Base-by-base conservation (phyloP, 2,797 vertebrate species). In the Girardinus metallicus region DNA sequence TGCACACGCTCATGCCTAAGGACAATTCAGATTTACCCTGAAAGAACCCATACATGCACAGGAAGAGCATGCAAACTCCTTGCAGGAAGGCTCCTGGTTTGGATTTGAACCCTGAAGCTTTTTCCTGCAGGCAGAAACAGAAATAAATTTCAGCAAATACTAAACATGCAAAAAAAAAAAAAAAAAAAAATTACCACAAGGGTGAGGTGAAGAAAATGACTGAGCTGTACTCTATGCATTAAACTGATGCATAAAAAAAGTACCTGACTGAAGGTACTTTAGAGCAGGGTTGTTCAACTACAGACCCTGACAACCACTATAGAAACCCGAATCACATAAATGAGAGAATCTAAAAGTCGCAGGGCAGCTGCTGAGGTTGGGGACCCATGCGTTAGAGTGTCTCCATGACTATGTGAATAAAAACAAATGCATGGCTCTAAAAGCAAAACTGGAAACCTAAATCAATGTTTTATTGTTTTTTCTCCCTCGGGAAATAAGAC, bases 121-220 rank as follows among this genome's bases (percentile, higher is more conserved):
- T 39, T 57, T 57, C 53, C 53, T 57, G 53, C 26, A 57, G 26
- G 53, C 53, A 29, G 53, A n/a, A 57, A 29, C 26, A 57, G 26
- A 57, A 57, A n/a, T 57, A 57, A n/a, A 57, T 57, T 57, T 57
- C 53, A 57, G 53, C 53, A 57, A 57, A 57, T 57, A 57, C 53
- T 29, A 57, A 57, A 29, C 53, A 57, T 13, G 11, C 23, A 53
- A 26, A 53, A 26, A 46, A 46, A 46, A 46, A 39, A 39, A 39
- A 44, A 44, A 44, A 43, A 16, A 47, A 4, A 53, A 53, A 1
- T 10, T 55, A 26, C 53, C 26, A 55, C 53, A 55, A 55, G 29
- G 26, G 16, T 5, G 26, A 29, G 53, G 53, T 57, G 26, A 57
- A 55, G 10, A n/a, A 55, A 55, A n/a, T 55, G 53, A 55, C 53